Evolutionary conservation across 2,888 invertebrate species (phyloP).

Genomic region (Volucella zonaria): DNA sequence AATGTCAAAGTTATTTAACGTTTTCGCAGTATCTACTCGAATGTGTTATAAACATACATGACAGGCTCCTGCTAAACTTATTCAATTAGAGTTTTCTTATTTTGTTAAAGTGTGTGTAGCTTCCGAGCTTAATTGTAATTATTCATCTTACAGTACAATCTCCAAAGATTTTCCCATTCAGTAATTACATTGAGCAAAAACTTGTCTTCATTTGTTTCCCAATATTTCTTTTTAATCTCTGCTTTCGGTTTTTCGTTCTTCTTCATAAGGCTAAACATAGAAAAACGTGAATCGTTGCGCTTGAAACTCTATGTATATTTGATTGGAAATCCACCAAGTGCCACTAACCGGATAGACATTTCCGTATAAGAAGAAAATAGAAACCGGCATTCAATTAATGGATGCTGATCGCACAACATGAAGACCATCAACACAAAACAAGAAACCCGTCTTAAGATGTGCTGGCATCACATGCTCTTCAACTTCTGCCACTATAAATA

Average conservation of each 20-base stretch:
- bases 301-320: conserved; percentile 18
- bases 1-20: conserved; percentile 72
- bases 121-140: conserved; percentile 49
- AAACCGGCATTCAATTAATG: conserved; percentile 53
- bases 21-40: conserved; percentile 17
- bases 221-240: conserved; percentile 60
- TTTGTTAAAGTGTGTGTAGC: conserved; percentile 7
- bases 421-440: conserved; percentile 39
- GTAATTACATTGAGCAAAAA: conserved; percentile 40
- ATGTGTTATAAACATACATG: conserved; percentile 8
- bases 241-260: conserved; percentile 27
- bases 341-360: conserved; percentile 56
- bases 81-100: conserved; percentile 4
- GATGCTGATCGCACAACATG: conserved; percentile 32
- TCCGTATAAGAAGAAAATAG: conserved; percentile 66
- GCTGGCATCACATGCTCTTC: conserved; percentile 15
- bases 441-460: conserved; percentile 58
- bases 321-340: conserved; percentile 26
- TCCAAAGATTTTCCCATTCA: conserved; percentile 36
- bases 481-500: conserved; percentile 75
- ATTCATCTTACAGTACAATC: conserved; percentile 18
- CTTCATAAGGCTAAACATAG: conserved; percentile 10
- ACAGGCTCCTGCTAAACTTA: not conserved
- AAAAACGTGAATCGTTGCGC: conserved; percentile 23
- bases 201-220: conserved; percentile 60